Base-by-base conservation (phyloP, 2,113 vertebrate genomes). In the Hirundichthys speculiger region DNA sequence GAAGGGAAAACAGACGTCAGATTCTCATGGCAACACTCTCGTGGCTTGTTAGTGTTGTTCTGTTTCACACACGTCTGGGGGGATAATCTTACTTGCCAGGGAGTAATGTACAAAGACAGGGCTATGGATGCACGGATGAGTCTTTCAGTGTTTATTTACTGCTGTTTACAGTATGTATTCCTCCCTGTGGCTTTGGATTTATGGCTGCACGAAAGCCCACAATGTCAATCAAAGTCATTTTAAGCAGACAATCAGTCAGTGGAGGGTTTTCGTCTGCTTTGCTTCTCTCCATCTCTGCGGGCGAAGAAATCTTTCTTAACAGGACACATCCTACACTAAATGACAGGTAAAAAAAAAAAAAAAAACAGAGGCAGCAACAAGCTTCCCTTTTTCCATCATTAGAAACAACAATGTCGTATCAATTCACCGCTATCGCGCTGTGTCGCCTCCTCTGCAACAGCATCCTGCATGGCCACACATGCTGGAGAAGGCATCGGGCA, bases 221-320 rank as follows among this genome's bases (percentile, higher is more conserved):
- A 47, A 39, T 82, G 83, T 88, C 89, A 86, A 73, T 91, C 86
- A 86, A 76, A 77, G 74, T 82, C 64, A 70, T 39, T 72, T 75
- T 46, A 71, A 67, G 48, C 64, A 62, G 58, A 75, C 75, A 25
- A 52, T 40, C 71, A 55, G 80, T 46, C 65, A 22, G 19, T 62
- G 16, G 30, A 25, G 22, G 51, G 49, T 41, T 56, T 54, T 39
- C 43, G 8, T 57, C 9, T 22, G 4, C 27, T 45, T 40, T 20
- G 1, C 53, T n/a, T 47, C 38, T 34, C 30, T 2, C 30, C 1
- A 2, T 14, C 48, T 57, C 51, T 38, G 50, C 55, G 2, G 58
- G 50, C 52, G 40, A 43, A 20, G 16, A 38, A 58, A 10, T 15
- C 60, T 69, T 57, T 52, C 21, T 18, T 54, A 74, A 52, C 5